Base-by-base conservation (phyloP, 2,113 vertebrate species). In the Ochotona princeps region DNA sequence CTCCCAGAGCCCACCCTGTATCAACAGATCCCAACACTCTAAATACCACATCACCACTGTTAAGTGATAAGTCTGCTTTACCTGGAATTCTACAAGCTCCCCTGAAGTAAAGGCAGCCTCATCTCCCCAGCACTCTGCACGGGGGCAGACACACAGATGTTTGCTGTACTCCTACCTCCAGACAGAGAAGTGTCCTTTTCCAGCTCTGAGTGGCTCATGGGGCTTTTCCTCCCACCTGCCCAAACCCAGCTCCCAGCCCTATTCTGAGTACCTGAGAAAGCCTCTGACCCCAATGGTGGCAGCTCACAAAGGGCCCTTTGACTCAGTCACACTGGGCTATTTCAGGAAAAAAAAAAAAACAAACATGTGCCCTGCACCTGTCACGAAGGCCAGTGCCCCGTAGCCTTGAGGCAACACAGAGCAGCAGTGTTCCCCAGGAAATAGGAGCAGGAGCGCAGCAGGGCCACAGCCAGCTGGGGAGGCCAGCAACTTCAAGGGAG, bases 271-370 rank as follows among this genome's bases (percentile, higher is more conserved):
- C 2, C 84, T 30, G 35, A 79, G 74, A 81, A 82, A 38, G 67
- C 32, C 28, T 80, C 60, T 21, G 32, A 57, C 76, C 32, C 7
- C 1, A 0, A 20, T 2, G 2, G 8, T 2, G 2, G 8, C 74
- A 13, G 38, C 44, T 75, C 89, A 95, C 93, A 94, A 92, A 84
- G 76, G 90, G 95, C 49, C 95, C 88, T 95, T 91, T 94, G 94
- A 96, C 61, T 91, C 80, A 5, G 23, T 25, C 0, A 0, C 83
- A 38, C 2, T 6, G 4, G 38, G 63, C 72, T 65, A 38, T 89
- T 84, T 89, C 78, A 85, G 91, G 73, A 94, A 87, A 91, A 92
- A 65, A 94, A 87, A 91, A 92, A 65, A 8, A 44, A 44, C 38
- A 44, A 65, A 8, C 75, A 66, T 0, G 2, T 86, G 32, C 49